Evolutionary conservation across 2,797 vertebrate species (phyloP), one percentile per base, ranked within the genome.

Genomic region (Ceryle rudis): DNA sequence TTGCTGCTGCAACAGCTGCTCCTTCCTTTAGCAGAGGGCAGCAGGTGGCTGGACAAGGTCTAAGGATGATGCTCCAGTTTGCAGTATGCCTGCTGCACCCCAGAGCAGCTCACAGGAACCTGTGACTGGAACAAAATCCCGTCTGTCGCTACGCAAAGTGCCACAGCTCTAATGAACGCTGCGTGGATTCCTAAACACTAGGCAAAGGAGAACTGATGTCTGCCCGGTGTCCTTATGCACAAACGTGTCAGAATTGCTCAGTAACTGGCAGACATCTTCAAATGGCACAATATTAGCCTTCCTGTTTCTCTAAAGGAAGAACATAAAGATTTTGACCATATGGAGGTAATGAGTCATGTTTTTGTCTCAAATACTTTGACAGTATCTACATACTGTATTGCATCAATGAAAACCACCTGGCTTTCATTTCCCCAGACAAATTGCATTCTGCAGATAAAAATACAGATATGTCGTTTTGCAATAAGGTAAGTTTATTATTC

Each of bases 291-390:
- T 10, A 19, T 37, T 42, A 65, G 52, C 71, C 67, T 86, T 89
- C 69, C 67, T 77, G 71, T 86, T 94, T 91, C 58, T 86, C 84
- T 80, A 61, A 65, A 81, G 73, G 52, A 94, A 88, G 49, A 90
- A 54, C 31, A 11, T 55, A 20, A 31, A 29, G 52, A n/a, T 55
- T 55, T 55, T 31, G 29, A 31, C 52, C 52, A 55, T 55, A 55
- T 55, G 52, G 52, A 31, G 52, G 29, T 55, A 55, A 55, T 55
- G 29, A 84, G 35, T 60, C 25, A 9, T 11, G 35, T 55, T 81
- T 92, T 88, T 46, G 65, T 83, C 67, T 60, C 35, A 82, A 75
- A 88, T 33, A 69, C 22, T 88, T 88, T 3, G 51, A 29, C 15
- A 73, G 16, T 14, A 55, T 13, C 61, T 28, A 82, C 44, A 62